phyloP scores from a whole-genome alignment of 2,888 invertebrate genomes.

The Temnothorax rugatulus region DNA sequence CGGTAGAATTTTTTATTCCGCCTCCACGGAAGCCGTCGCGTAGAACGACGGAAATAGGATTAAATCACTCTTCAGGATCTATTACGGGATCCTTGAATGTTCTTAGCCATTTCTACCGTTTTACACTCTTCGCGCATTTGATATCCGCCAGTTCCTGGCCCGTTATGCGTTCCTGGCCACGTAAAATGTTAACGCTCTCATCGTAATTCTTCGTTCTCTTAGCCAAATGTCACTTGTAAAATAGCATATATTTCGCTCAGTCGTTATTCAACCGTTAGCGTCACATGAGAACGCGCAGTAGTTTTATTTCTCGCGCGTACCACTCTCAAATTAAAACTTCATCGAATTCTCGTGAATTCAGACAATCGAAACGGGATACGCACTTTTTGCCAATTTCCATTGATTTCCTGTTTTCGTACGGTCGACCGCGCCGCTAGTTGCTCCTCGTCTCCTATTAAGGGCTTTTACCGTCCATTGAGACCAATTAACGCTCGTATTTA shows the following conservation, averaged over 20 bases:
- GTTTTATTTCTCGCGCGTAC: background rate
- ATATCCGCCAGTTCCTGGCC: background rate
- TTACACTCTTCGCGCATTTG: background rate
- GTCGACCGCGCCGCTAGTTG: background rate
- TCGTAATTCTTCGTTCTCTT: background rate
- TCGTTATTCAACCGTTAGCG: background rate
- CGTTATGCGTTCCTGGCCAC: background rate
- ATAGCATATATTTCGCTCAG: background rate
- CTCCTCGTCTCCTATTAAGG: slow-evolving; percentile 11
- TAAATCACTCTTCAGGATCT: slow-evolving; percentile 31
- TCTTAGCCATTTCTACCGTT: background rate
- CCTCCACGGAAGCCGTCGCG: background rate
- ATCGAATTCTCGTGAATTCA: background rate
- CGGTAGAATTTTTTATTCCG: slow-evolving; percentile 38
- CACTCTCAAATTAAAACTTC: background rate
- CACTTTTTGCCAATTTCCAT: slow-evolving; percentile 39
- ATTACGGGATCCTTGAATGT: slow-evolving; percentile 14
- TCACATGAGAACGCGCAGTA: background rate
- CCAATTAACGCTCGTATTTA: slow-evolving; percentile 61
- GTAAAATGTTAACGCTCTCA: slow-evolving; percentile 1
- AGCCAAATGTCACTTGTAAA: background rate
- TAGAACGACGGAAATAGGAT: slow-evolving; percentile 18
- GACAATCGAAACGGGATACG: slow-evolving; percentile 31
- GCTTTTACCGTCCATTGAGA: slow-evolving; percentile 57
- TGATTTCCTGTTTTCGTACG: slow-evolving; percentile 28